A percentile compares a stretch with the other conserved stretches of the same genome.
Evolutionary conservation across 2,113 vertebrate species (phyloP).

Genomic region (Chlorodrepanis virens): DNA sequence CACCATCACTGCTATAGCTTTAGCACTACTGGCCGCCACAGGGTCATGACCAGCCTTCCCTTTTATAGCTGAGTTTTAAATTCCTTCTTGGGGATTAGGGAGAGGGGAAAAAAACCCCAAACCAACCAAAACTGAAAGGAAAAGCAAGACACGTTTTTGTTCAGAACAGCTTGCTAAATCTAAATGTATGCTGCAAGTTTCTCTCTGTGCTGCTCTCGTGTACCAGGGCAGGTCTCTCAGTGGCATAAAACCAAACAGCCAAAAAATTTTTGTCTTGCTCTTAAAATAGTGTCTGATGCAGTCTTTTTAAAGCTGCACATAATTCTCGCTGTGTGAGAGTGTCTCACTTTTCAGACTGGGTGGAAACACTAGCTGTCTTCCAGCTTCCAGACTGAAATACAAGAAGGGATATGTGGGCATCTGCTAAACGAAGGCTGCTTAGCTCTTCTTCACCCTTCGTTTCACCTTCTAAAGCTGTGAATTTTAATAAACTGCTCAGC

Average conservation of each 20-base stretch:
- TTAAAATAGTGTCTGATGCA: constrained; percentile 25
- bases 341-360: constrained; percentile 30
- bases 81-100: not conserved
- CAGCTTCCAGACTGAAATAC: constrained; percentile 31
- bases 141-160: not conserved
- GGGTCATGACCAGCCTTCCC: not conserved
- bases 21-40: not conserved
- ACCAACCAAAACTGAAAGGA: not conserved
- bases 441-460: accelerated
- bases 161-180: not conserved
- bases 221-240: not conserved
- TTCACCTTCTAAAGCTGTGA: not conserved
- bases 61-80: not conserved
- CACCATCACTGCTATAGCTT: not conserved
- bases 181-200: not conserved
- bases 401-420: not conserved
- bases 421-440: not conserved
- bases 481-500: not conserved
- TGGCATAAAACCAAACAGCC: not conserved
- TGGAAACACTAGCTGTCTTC: constrained; percentile 29
- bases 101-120: accelerated
- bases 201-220: not conserved
- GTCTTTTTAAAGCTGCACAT: not conserved
- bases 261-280: not conserved
- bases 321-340: not conserved